Conservation (phyloP, 2,113 vertebrate genomes). For the Ictalurus punctatus region DNA sequence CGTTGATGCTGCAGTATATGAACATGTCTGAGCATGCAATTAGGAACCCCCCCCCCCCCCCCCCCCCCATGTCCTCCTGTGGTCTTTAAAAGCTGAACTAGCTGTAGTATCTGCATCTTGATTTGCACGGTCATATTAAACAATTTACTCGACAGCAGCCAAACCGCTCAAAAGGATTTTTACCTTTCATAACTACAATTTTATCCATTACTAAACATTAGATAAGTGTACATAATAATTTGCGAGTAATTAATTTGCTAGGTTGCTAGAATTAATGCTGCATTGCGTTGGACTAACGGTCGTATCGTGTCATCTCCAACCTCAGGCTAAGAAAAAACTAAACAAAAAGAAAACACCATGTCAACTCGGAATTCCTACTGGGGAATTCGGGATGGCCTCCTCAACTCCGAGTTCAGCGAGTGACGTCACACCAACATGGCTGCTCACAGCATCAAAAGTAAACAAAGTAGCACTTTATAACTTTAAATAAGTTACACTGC, state of each 20-base stretch:
- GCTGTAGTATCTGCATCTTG: not conserved
- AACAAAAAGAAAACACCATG: not conserved
- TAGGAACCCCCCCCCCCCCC: not conserved
- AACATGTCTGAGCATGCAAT: not conserved
- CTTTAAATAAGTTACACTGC: not conserved
- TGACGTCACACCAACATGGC: not conserved
- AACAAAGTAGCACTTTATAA: not conserved
- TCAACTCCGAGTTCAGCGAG: not conserved
- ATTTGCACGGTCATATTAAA: not conserved
- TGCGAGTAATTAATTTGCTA: not conserved
- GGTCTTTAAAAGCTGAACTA: not conserved
- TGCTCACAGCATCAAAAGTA: not conserved
- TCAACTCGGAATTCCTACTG: no score
- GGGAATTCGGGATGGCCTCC: not conserved
- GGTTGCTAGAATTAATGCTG: not conserved
- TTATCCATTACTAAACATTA: not conserved
- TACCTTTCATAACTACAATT: not conserved
- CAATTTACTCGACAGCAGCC: not conserved
- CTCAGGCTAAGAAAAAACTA: not conserved
- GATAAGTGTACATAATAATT: not conserved
- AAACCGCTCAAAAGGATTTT: not conserved
- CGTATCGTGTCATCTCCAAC: not conserved
- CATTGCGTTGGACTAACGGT: not conserved
- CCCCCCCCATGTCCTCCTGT: not conserved
- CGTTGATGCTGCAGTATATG: not conserved